Base-by-base conservation (phyloP, 1,140 invertebrate species). In the Eciton burchellii region DNA sequence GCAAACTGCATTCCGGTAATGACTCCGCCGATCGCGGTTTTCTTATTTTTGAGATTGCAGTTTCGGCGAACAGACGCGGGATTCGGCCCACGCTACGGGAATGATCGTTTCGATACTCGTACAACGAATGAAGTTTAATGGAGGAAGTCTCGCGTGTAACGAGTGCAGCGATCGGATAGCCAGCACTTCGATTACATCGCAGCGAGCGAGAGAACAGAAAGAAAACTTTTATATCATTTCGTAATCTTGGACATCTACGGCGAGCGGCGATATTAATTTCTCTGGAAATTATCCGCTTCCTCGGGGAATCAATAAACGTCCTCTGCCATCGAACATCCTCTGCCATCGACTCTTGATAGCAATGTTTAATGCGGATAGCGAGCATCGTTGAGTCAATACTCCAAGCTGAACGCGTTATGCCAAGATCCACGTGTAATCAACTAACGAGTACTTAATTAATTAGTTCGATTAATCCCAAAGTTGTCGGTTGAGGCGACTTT, bases 1-100 rank as follows among this genome's bases (percentile, higher is more conserved):
- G 74, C 35, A 66, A 77, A 77, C 62, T 68, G 74, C 49, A 35
- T 57, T 79, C 74, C 74, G 41, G 70, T 79, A 79, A 79, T 70
- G 74, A 79, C 12, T 26, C 26, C 21, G 63, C 16, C 49, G 62
- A 77, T 77, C 74, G 74, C 35, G 49, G 47, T 79, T 70, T 62
- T 74, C 72, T 79, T 57, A 79, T 79, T 79, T 70, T 35, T 16
- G 16, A 79, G 70, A 79, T 57, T 79, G 49, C 74, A 35, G 29
- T 21, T 12, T 21, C 49, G 41, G 24, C 59, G 21, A 49, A 26
- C 21, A 14, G 57, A 9, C 35, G 14, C 52, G 26, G 29, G n/a
- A 43, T 2, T 35, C 35, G 35, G n/a, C n/a, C n/a, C n/a, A n/a
- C 35, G 6, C 2, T 35, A 35, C 3, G 35, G 41, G 43, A 16